phyloP scores from a whole-genome alignment of 2,888 invertebrate species.

The Nezara viridula region DNA sequence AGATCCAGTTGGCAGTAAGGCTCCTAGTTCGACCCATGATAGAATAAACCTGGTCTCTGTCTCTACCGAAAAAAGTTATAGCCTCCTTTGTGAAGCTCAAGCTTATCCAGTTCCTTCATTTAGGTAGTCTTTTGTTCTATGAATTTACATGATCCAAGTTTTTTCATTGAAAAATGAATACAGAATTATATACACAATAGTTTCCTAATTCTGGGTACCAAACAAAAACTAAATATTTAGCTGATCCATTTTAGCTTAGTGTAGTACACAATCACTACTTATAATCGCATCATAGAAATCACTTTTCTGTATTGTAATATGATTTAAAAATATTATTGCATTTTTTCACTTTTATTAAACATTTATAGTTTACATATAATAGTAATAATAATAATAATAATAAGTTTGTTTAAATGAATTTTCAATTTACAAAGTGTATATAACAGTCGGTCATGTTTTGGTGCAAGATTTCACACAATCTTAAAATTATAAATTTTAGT shows the following conservation, averaged over 20 bases:
- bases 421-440: too few species aligned
- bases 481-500: too few species aligned
- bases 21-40: conserved; percentile 75
- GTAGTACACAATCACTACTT: too few species aligned
- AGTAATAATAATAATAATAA: too few species aligned
- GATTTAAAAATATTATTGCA: too few species aligned
- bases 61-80: conserved; percentile 70
- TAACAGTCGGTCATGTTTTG: too few species aligned
- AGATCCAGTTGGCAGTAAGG: conserved; percentile 78
- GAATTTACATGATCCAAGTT: not conserved
- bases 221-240: not conserved
- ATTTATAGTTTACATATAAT: too few species aligned
- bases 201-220: not conserved
- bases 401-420: too few species aligned
- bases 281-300: too few species aligned
- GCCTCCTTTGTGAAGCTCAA: conserved; percentile 80
- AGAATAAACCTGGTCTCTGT: conserved; percentile 45
- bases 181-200: not conserved
- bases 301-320: too few species aligned
- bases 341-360: too few species aligned
- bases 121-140: conserved; percentile 69
- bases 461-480: too few species aligned
- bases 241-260: not conserved
- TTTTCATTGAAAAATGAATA: not conserved
- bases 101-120: conserved; percentile 78